Evolutionary conservation across 2,113 vertebrate species (phyloP).

Genomic region (Erpornis zantholeuca): DNA sequence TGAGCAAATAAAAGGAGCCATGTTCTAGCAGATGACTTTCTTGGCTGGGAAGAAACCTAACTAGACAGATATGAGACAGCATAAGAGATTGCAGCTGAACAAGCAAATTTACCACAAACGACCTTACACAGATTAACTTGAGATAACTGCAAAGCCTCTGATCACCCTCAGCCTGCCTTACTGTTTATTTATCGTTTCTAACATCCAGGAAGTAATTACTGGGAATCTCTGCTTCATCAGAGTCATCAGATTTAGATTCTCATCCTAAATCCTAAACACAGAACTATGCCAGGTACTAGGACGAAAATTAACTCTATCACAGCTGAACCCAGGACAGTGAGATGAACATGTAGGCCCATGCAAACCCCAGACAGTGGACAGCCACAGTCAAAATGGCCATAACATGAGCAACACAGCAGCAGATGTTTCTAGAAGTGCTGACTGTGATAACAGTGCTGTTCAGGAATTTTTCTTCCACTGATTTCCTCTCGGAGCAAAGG

Average conservation of each 20-base stretch:
- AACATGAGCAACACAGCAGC: neutral
- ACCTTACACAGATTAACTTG: neutral
- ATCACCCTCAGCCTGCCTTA: neutral
- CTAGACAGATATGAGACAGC: neutral
- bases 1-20: neutral
- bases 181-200: neutral
- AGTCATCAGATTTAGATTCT: neutral
- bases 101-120: neutral
- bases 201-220: neutral
- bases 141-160: neutral
- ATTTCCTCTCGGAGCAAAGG: neutral
- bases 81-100: neutral
- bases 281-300: neutral
- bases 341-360: neutral
- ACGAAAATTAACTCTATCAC: neutral
- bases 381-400: neutral
- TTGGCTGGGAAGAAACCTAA: neutral
- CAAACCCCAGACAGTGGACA: neutral
- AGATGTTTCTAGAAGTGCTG: neutral
- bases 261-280: neutral
- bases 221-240: neutral
- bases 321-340: neutral
- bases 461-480: neutral
- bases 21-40: neutral
- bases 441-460: neutral